These are phyloP conservation scores for Sitophilus oryzae DNA, from an alignment of 1,140 invertebrate species.

Conservation along the genomic window DNA sequence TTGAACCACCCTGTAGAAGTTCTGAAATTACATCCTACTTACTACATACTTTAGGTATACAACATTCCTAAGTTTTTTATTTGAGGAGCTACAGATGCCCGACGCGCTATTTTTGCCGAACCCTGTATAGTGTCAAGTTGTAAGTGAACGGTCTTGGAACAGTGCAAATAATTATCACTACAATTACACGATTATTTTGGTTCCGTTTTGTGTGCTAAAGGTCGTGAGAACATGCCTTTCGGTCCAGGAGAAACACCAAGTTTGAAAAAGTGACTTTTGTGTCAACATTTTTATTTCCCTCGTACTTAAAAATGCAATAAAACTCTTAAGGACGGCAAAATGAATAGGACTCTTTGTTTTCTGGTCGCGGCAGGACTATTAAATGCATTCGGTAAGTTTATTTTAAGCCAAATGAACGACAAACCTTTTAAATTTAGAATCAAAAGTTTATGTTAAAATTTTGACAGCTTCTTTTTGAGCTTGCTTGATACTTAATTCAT, in stretches of 20 bases:
- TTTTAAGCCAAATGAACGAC: not conserved
- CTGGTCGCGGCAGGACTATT: not conserved
- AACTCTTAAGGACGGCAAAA: not conserved
- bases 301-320: slow-evolving; percentile 13
- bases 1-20: too few relatives aligned
- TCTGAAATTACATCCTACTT: too few relatives aligned
- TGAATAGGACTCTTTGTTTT: slow-evolving; percentile 11
- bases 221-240: not conserved
- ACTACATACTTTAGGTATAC: too few relatives aligned
- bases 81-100: too few relatives aligned
- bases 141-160: not conserved
- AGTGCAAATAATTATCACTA: not conserved
- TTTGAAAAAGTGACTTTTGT: not conserved
- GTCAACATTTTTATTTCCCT: not conserved
- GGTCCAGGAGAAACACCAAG: not conserved
- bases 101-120: too few relatives aligned
- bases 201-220: not conserved
- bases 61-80: too few relatives aligned
- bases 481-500: not conserved
- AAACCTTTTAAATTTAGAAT: not conserved
- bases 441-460: not conserved
- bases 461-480: not conserved
- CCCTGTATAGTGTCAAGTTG: not conserved
- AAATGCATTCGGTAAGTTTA: slow-evolving; percentile 6
- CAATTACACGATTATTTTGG: not conserved